Base-by-base conservation (phyloP, 1,140 invertebrate species). In the Euborellia annulipes region DNA sequence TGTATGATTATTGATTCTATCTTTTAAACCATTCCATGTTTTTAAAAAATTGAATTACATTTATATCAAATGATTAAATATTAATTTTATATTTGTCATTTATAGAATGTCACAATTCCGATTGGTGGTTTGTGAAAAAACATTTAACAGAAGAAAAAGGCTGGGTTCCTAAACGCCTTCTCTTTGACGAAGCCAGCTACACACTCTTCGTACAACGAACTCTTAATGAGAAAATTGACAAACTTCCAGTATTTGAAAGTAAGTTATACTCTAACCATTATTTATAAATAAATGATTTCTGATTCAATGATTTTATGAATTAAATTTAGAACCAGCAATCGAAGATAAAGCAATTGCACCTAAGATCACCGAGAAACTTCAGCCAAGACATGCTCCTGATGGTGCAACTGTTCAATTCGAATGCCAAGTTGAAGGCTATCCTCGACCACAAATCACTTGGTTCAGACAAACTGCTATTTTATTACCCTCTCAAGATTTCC, bases 101-200 rank as follows among this genome's bases (percentile, higher is more conserved):
- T 48, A 16, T 49, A 75, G 81, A 85, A 62, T 79, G 77, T 45
- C 76, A 78, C 36, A 84, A 83, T 55, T 61, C 66, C 49, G 86
- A 91, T 56, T 91, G 85, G 85, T 93, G 88, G 88, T 88, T 87
- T 58, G 85, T 93, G 0, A 78, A 76, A 51, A 94, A 93, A 64
- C 76, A 84, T 62, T 64, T 91, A 14, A 90, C 87, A 1, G 81
- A 89, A 60, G 85, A 92, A 64, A 85, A 81, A 57, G 89, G 89
- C 43, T 91, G 85, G 78, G 87, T 91, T 19, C 88, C 88, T n/a
- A 80, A 85, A 2, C 78, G 85, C 59, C 84, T 88, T 56, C 65
- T 94, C 0, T 77, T 88, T 67, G 79, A 86, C 57, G 82, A 86
- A 61, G 63, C 66, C 2, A 79, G 79, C 50, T 92, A 92, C 55